Evolutionary conservation across 2,113 vertebrate genomes (phyloP).

Genomic region (Cepphus grylle): DNA sequence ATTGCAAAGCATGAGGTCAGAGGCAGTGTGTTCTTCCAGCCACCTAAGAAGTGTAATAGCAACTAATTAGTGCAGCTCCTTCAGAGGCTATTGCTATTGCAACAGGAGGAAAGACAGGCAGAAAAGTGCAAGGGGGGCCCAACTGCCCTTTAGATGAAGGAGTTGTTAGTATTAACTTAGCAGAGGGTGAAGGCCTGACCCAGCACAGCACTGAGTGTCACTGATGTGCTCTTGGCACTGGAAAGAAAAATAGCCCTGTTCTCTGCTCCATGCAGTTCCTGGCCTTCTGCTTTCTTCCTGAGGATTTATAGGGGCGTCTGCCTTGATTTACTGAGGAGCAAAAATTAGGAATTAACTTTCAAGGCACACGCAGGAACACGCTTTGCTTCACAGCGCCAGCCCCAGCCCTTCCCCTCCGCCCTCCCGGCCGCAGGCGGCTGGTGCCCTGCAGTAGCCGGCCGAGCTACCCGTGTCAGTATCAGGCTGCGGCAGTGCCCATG

Average conservation of each 20-base stretch:
- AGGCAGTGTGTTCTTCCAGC: conserved; percentile 28
- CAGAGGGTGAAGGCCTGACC: conserved; percentile 40
- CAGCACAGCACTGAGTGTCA: neutral
- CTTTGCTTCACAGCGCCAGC: neutral
- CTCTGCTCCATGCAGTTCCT: neutral
- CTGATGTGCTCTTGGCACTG: neutral
- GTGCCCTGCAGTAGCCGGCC: neutral
- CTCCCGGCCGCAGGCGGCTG: fast-evolving
- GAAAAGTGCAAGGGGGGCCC: neutral
- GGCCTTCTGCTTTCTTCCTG: neutral
- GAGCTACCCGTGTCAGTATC: fast-evolving
- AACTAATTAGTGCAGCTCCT: conserved; percentile 45
- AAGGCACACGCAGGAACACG: fast-evolving
- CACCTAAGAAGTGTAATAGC: conserved; percentile 31
- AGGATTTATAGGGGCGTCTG: conserved; percentile 25
- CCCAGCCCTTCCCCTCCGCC: neutral
- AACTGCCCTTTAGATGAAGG: conserved; percentile 28
- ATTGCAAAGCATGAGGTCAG: conserved; percentile 56
- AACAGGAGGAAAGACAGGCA: neutral
- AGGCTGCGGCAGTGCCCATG: fast-evolving
- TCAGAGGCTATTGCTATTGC: neutral
- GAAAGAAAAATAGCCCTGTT: conserved; percentile 29
- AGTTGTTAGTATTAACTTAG: conserved; percentile 27
- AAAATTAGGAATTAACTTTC: neutral
- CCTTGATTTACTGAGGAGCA: neutral